phyloP scores from a whole-genome alignment of 2,113 vertebrate species.

The Otolemur garnettii region DNA sequence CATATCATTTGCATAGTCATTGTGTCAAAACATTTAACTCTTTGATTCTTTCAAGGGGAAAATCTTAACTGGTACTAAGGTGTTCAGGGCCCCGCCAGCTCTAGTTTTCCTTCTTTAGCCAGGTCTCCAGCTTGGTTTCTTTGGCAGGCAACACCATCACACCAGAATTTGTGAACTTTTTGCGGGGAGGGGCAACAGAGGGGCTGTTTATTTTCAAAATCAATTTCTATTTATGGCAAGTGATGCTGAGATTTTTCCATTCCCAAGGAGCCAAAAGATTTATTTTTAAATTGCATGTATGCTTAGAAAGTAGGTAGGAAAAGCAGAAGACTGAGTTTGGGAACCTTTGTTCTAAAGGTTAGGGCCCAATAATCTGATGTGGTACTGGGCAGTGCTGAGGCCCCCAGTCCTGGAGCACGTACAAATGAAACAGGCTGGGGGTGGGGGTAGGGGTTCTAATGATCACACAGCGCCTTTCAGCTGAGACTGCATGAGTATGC shows the following conservation, averaged over 20 bases:
- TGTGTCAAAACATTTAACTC: too few relatives aligned
- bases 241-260: slow-evolving; percentile 44
- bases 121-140: not conserved
- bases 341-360: not conserved
- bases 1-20: too few relatives aligned
- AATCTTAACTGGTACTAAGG: not conserved
- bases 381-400: not conserved
- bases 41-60: not conserved
- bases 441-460: not conserved
- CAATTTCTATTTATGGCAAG: not conserved
- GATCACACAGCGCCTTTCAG: not conserved
- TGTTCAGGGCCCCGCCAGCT: not conserved
- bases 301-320: not conserved
- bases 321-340: not conserved
- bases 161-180: not conserved
- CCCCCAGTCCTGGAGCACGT: accelerated
- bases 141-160: not conserved
- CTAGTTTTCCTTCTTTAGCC: not conserved
- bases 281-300: not conserved
- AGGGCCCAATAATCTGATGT: not conserved
- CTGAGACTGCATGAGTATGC: not conserved
- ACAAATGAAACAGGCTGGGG: not conserved
- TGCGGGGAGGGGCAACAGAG: not conserved
- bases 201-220: not conserved
- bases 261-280: slow-evolving; percentile 10